Evolutionary conservation across 2,113 vertebrate genomes (phyloP), one percentile per base, ranked within the genome.

Genomic region (Butorides virescens): DNA sequence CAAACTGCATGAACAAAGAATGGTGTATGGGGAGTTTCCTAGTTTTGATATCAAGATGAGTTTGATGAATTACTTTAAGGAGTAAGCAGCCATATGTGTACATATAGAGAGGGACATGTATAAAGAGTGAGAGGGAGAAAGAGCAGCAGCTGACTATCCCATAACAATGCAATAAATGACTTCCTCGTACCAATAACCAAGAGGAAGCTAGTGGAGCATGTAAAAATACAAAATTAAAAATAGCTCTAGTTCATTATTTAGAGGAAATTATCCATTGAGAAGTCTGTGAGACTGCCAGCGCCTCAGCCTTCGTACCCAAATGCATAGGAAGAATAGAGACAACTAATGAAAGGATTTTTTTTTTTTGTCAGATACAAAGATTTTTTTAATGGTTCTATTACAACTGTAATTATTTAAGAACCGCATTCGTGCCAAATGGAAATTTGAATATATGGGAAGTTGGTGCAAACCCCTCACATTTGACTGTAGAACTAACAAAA

Each of bases 161-260:
- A 27, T 89, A 86, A 73, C 34, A 94, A 82, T 91, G 20, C 52
- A 78, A 93, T 93, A 92, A 94, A 93, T 90, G 0, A 50, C 52
- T 95, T 78, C 71, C 61, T 86, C 20, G 18, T 82, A 55, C 8
- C 47, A 83, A 32, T 59, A 85, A 77, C 46, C 76, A 92, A 88
- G 72, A 66, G 56, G 22, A 92, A 91, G 46, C 55, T 76, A 87
- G 20, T 16, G 37, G 74, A 66, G 15, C n/a, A 82, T 91, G 80
- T 88, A 73, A 87, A 92, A 94, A 68, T 92, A 50, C n/a, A 55
- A 13, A 83, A 75, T 26, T 77, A 96, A 96, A 97, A 97, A 95
- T 92, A 96, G 25, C 49, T 93, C 34, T 80, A 79, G 32, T 74
- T 91, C 79, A 96, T 96, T 7, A 92, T 95, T 95, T 80, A 88